Percentiles rank a stretch among this genome's conserved stretches.
Conservation (phyloP, 1,140 invertebrate genomes). For the Tribolium madens region DNA sequence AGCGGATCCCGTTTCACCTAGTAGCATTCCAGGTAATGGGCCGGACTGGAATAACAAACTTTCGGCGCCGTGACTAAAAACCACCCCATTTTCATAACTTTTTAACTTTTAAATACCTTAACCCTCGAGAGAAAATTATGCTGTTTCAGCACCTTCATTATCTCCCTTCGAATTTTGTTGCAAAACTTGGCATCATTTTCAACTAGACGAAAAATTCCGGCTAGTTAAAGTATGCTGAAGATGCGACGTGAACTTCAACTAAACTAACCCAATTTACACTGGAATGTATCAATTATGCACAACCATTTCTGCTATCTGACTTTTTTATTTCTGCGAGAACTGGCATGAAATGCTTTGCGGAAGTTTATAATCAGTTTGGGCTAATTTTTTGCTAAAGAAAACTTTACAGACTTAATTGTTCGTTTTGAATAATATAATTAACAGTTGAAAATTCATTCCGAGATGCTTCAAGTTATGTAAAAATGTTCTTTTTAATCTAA, state of each 20-base stretch:
- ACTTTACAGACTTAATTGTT: constrained; percentile 38
- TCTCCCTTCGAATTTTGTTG: not conserved
- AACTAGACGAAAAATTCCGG: not conserved
- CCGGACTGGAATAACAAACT: constrained; percentile 27
- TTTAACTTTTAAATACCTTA: constrained; percentile 20
- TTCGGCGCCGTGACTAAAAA: constrained; percentile 13
- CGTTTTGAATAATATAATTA: constrained; percentile 34
- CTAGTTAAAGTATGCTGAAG: not conserved
- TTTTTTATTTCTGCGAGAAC: not conserved
- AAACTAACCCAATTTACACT: constrained; percentile 4
- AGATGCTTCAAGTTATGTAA: not conserved
- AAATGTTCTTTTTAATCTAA: not conserved
- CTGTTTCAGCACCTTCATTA: constrained; percentile 15
- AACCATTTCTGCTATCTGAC: not conserved
- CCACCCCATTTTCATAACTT: constrained; percentile 21
- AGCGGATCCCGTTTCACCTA: constrained; percentile 42
- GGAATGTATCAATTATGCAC: constrained; percentile 24
- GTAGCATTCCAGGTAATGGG: constrained; percentile 54
- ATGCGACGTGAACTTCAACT: not conserved
- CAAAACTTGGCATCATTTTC: not conserved
- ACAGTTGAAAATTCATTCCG: constrained; percentile 21
- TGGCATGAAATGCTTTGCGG: not conserved
- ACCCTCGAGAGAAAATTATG: constrained; percentile 12
- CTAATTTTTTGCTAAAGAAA: not conserved
- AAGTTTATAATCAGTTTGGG: constrained; percentile 4